Evolutionary conservation across 2,888 invertebrate genomes (phyloP).

Genomic region (Agonopterix heracliana): DNA sequence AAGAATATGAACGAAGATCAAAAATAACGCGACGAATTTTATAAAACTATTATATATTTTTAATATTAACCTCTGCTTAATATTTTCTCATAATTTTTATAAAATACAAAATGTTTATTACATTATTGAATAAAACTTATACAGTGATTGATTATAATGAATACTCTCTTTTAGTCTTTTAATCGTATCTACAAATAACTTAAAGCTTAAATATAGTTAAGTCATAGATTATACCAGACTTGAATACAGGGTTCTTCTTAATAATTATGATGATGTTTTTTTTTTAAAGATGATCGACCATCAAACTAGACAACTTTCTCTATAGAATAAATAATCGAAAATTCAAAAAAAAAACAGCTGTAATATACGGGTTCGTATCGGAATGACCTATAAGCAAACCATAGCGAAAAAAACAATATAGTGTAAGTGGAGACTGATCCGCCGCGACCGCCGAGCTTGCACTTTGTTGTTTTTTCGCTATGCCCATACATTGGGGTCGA

Average conservation of each 20-base stretch:
- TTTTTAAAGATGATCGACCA: no score
- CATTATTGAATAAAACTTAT: background rate
- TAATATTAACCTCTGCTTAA: background rate
- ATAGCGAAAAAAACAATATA: no score
- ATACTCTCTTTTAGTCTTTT: background rate
- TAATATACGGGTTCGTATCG: no score
- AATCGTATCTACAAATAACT: conserved; percentile 1
- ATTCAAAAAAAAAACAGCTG: no score
- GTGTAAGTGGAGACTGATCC: no score
- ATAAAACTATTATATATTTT: conserved; percentile 9
- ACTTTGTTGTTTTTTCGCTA: background rate
- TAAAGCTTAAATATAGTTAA: conserved; percentile 4
- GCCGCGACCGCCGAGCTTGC: background rate
- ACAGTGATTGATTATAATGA: background rate
- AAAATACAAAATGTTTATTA: conserved; percentile 1
- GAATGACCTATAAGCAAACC: no score
- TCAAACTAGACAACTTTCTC: no score
- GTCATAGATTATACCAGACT: background rate
- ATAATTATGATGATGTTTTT: no score
- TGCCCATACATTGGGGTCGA: no score
- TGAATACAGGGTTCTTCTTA: no score
- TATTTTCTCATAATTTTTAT: conserved; percentile 3
- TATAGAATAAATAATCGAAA: no score
- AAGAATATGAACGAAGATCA: conserved; percentile 15
- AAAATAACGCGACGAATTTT: conserved; percentile 9